A percentile compares a stretch with the other conserved stretches of the same genome.
These are phyloP conservation scores for Pegoplata infirma DNA, from an alignment of 2,888 invertebrate genomes.

Conservation along the genomic window DNA sequence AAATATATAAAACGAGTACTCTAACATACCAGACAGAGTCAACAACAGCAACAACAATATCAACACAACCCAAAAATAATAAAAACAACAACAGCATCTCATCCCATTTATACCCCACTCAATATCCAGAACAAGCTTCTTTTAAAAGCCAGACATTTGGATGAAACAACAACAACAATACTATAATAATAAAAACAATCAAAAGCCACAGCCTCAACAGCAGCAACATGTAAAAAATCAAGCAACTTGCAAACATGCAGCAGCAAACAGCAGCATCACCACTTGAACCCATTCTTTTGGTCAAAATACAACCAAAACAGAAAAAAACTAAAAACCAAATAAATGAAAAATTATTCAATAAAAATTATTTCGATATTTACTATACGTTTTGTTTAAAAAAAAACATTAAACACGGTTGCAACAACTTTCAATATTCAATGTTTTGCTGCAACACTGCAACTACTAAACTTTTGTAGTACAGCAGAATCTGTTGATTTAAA, in stretches of 20 bases:
- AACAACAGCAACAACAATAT: slow-evolving; percentile 33
- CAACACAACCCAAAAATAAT: too few species aligned
- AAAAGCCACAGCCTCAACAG: slow-evolving; percentile 1
- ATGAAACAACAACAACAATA: slow-evolving; percentile 22
- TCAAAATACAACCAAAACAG: slow-evolving; percentile 10
- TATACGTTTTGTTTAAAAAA: slow-evolving; percentile 56
- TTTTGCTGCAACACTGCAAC: slow-evolving; percentile 9
- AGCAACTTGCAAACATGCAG: slow-evolving; percentile 14
- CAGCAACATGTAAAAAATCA: slow-evolving; percentile 20
- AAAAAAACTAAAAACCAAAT: slow-evolving; percentile 60
- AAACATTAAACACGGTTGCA: slow-evolving; percentile 41
- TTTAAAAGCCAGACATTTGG: slow-evolving; percentile 35
- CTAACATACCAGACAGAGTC: slow-evolving; percentile 16
- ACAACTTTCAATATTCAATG: not conserved
- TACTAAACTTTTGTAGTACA: too few species aligned
- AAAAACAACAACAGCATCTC: too few species aligned
- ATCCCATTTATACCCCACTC: slow-evolving; percentile 50
- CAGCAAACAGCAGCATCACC: slow-evolving; percentile 50
- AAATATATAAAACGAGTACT: slow-evolving; percentile 14
- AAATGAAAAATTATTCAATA: slow-evolving; percentile 78
- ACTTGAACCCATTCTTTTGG: slow-evolving; percentile 67
- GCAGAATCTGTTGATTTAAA: slow-evolving; percentile 51
- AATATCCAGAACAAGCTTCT: slow-evolving; percentile 32
- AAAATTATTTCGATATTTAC: slow-evolving; percentile 72
- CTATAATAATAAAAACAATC: slow-evolving; percentile 47